Evolutionary conservation across 2,888 invertebrate species (phyloP).

Genomic region (Ectemnius cavifrons): DNA sequence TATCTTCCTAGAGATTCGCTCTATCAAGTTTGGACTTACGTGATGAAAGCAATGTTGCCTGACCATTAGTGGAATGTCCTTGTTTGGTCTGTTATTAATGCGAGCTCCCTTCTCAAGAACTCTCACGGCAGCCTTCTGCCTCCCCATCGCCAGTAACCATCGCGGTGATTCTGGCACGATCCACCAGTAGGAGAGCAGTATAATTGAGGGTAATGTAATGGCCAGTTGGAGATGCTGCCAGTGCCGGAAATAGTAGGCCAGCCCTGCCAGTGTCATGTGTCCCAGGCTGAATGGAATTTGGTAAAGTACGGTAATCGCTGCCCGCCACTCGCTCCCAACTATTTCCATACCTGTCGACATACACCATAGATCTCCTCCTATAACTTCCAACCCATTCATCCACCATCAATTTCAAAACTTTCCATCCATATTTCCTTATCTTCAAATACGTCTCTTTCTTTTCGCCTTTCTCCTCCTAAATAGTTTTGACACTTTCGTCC

Average conservation of each 20-base stretch:
- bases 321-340: constrained; percentile 80
- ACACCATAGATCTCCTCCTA: no score
- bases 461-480: no score
- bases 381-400: no score
- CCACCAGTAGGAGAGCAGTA: constrained; percentile 84
- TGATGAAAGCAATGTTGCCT: constrained; percentile 71
- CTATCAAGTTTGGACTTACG: constrained; percentile 48
- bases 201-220: constrained; percentile 82
- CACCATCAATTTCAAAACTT: no score
- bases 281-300: constrained; percentile 86
- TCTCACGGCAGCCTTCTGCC: constrained; percentile 81
- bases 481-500: no score
- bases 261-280: constrained; percentile 82
- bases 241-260: constrained; percentile 83
- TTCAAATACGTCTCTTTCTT: no score
- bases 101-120: constrained; percentile 84
- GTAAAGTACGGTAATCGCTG: constrained; percentile 82
- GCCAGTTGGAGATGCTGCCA: constrained; percentile 85
- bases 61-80: constrained; percentile 70
- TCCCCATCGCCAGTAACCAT: constrained; percentile 86
- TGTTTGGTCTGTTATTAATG: constrained; percentile 70
- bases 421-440: no score
- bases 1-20: no score
- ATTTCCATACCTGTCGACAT: constrained; percentile 77
- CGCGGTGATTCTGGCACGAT: constrained; percentile 89